A percentile compares a stretch with the other conserved stretches of the same genome.
phyloP scores from a whole-genome alignment of 2,888 invertebrate species.

The Ferrisia virgata region DNA sequence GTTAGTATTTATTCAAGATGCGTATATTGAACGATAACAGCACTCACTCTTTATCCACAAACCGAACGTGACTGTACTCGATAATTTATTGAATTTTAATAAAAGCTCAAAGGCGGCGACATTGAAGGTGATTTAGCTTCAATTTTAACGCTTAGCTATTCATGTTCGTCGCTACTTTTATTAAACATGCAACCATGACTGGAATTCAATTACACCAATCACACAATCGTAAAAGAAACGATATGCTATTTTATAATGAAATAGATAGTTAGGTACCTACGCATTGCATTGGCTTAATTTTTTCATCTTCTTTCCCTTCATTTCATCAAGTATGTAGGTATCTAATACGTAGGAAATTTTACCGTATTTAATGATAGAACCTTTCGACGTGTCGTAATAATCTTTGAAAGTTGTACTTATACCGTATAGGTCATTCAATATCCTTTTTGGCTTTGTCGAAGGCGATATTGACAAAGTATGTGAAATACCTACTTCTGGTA shows the following conservation, averaged over 20 bases:
- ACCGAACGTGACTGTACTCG: neutral
- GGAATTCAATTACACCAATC: neutral
- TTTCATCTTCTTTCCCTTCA: neutral
- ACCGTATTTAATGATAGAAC: too few species aligned
- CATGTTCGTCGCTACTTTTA: neutral
- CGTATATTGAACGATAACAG: slow-evolving; percentile 3
- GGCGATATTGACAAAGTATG: neutral
- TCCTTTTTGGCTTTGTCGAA: too few species aligned
- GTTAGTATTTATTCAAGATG: slow-evolving; percentile 7
- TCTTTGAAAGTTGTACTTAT: too few species aligned
- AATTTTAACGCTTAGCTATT: slow-evolving; percentile 5
- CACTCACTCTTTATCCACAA: neutral
- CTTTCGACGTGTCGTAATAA: too few species aligned
- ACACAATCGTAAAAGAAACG: neutral
- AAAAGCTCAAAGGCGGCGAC: slow-evolving; percentile 17
- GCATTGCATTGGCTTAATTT: neutral
- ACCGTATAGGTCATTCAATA: too few species aligned
- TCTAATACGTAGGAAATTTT: too few species aligned
- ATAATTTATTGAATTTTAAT: slow-evolving; percentile 14
- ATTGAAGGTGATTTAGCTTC: slow-evolving; percentile 7
- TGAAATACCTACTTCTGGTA: too few species aligned
- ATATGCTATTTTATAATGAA: neutral
- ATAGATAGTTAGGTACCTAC: too few species aligned
- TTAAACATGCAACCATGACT: slow-evolving; percentile 1
- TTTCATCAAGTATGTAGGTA: too few species aligned